phyloP scores from a whole-genome alignment of 2,113 vertebrate genomes.

The Gobiocypris rarus region DNA sequence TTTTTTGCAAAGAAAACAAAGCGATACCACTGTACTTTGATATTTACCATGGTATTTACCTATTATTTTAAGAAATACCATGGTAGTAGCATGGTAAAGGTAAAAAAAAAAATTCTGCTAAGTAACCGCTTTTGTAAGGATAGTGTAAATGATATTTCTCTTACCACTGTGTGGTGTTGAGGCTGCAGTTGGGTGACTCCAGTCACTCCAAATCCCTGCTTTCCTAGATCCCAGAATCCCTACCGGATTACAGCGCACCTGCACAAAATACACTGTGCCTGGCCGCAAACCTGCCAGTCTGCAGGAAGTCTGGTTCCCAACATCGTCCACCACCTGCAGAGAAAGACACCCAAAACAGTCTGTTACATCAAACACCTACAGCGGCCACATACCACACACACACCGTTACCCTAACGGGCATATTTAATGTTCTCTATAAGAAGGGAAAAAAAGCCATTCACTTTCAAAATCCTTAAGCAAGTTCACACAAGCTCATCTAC shows the following conservation, averaged over 20 bases:
- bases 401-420: constrained; percentile 41
- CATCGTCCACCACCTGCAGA: constrained; percentile 91
- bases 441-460: constrained; percentile 45
- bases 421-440: constrained; percentile 43
- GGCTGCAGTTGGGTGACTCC: constrained; percentile 95
- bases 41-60: background rate
- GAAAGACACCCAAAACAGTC: constrained; percentile 54
- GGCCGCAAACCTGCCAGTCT: constrained; percentile 90
- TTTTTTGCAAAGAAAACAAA: background rate
- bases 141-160: constrained; percentile 46
- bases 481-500: constrained; percentile 45
- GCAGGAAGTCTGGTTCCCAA: constrained; percentile 95
- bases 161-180: constrained; percentile 95
- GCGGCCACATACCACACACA: constrained; percentile 27
- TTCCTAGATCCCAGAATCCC: constrained; percentile 96
- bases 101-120: background rate
- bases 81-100: background rate
- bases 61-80: background rate
- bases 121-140: background rate
- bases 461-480: constrained; percentile 50
- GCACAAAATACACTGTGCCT: constrained; percentile 96
- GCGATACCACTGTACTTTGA: background rate
- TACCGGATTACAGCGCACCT: constrained; percentile 95
- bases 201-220: constrained; percentile 96
- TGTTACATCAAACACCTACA: constrained; percentile 47